A percentile compares a stretch with the other conserved stretches of the same genome.
Conservation (phyloP, 2,797 vertebrate species). For the Pogoniulus pusillus region DNA sequence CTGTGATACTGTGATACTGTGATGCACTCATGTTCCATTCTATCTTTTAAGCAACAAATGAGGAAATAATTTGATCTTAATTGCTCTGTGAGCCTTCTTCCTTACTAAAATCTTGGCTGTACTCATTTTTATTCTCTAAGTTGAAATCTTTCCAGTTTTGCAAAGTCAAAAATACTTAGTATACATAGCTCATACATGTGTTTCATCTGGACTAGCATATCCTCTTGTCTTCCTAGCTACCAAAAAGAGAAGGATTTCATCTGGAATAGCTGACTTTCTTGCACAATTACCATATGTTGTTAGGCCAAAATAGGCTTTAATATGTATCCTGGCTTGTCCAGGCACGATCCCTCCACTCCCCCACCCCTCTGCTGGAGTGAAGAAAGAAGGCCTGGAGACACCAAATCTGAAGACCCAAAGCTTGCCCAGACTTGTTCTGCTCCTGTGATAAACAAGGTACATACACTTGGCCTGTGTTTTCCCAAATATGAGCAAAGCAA, state of each 20-base stretch:
- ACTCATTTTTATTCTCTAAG: background rate
- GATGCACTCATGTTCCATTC: background rate
- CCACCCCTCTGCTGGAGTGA: too few relatives aligned
- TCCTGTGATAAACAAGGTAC: too few relatives aligned
- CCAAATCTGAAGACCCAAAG: too few relatives aligned
- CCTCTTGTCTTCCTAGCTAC: background rate
- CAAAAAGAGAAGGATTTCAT: background rate
- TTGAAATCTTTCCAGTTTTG: background rate
- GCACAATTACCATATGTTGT: background rate
- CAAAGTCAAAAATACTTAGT: background rate
- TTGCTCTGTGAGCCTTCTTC: accelerated
- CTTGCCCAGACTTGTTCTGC: too few relatives aligned
- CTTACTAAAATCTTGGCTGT: background rate
- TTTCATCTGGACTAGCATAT: accelerated
- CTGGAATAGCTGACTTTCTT: background rate
- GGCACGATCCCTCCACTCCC: too few relatives aligned
- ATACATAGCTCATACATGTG: background rate
- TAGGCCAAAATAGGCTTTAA: too few relatives aligned
- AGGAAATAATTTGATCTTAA: background rate
- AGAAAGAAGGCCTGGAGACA: too few relatives aligned
- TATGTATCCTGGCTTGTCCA: too few relatives aligned
- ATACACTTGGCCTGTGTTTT: too few relatives aligned
- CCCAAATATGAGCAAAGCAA: too few relatives aligned
- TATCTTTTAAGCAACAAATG: background rate
- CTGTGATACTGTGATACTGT: too few relatives aligned